Evolutionary conservation across 2,113 vertebrate genomes (phyloP).

Genomic region (Varanus komodoensis): DNA sequence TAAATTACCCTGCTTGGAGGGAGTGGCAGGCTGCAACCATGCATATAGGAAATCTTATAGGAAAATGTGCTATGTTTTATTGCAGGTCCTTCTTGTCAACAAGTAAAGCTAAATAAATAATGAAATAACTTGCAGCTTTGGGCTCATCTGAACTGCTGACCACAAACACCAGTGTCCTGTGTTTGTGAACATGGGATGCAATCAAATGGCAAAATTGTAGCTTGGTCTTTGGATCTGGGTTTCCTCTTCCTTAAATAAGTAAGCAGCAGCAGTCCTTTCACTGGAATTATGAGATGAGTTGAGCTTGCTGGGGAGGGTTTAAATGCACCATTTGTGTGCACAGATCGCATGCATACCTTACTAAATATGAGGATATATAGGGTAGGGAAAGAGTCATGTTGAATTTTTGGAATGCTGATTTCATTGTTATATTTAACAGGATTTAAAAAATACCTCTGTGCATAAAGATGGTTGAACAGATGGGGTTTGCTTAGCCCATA

Average conservation of each 20-base stretch:
- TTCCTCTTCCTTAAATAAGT: background rate
- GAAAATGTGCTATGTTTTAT: background rate
- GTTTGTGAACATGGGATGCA: background rate
- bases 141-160: background rate
- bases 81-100: background rate
- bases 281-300: background rate
- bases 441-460: background rate
- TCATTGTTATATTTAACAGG: too few relatives aligned
- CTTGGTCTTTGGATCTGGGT: background rate
- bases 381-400: background rate
- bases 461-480: background rate
- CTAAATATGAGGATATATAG: background rate
- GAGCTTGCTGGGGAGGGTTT: too few relatives aligned
- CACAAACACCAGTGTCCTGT: background rate
- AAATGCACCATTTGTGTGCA: background rate
- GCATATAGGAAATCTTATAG: too few relatives aligned
- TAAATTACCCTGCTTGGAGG: background rate
- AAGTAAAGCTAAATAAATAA: background rate
- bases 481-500: fast-evolving
- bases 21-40: background rate
- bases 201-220: background rate
- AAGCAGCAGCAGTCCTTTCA: background rate
- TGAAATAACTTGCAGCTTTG: background rate
- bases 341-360: background rate
- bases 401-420: background rate